Conservation (phyloP, 2,888 invertebrate genomes). For the Pheosia gnoma region DNA sequence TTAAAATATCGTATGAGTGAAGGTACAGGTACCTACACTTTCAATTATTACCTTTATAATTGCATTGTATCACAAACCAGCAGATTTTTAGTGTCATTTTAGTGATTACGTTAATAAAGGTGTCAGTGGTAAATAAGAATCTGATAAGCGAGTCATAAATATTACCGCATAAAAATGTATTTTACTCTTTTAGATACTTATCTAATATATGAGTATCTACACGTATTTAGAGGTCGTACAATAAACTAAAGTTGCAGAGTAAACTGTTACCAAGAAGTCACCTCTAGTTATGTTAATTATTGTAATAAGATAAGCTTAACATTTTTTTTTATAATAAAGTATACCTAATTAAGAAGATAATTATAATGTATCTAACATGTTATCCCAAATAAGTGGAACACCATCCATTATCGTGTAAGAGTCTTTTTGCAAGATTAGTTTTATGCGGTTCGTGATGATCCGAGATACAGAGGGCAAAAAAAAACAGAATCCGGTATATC, state of each 20-base stretch:
- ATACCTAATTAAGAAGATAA: background rate
- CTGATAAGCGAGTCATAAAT: background rate
- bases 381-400: background rate
- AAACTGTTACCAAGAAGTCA: constrained; percentile 1
- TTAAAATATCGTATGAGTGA: background rate
- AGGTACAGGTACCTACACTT: background rate
- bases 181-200: background rate
- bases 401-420: constrained; percentile 23
- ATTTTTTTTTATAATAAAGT: background rate
- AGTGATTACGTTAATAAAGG: background rate
- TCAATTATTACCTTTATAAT: background rate
- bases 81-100: background rate
- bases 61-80: background rate
- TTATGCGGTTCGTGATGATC: constrained; percentile 34
- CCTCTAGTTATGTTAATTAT: background rate
- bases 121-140: background rate
- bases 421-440: constrained; percentile 17
- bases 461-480: constrained; percentile 46
- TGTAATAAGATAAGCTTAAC: background rate
- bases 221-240: background rate
- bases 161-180: no score
- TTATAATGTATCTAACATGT: background rate
- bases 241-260: background rate
- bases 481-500: constrained; percentile 69
- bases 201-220: background rate